Base-by-base conservation (phyloP, 2,888 invertebrate genomes). In the Drosophila cognata region DNA sequence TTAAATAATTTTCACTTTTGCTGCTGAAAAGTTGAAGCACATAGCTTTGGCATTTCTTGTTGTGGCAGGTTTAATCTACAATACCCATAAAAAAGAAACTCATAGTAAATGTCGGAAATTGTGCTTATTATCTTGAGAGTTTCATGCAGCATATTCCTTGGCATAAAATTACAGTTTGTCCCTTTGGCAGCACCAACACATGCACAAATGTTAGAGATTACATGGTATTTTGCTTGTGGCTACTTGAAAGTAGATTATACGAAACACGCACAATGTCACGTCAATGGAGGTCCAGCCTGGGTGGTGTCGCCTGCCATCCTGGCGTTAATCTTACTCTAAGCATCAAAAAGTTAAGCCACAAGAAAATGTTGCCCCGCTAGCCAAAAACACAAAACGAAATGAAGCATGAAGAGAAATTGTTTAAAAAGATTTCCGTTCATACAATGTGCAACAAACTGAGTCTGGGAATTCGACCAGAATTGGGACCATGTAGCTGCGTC, bases 161-260 rank as follows among this genome's bases (percentile, higher is more conserved):
- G 88, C 86, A 87, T 87, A 87, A 88, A 84, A 88, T 87, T 87
- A 86, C 84, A 82, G 82, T 84, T 86, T 80, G 74, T 75, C 75
- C 80, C 77, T 63, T 61, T 66, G 60, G 60, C 58, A 79, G 71
- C 60, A 70, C 41, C 68, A 41, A 56, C 38, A 53, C 13, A 35
- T 52, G 35, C 67, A 71, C 61, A 53, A 56, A 71, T 66, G 69
- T 56, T 33, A 33, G 48, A 74, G 82, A 85, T 88, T 85, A 79
- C 73, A 79, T 55, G 77, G 72, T 86, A 84, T 87, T 84, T 87
- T 84, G 87, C 87, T 86, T 87, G 86, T 88, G 86, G 86, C 86
- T 84, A 84, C 86, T 87, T 73, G 71, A 74, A 82, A 86, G 88
- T 78, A 81, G 87, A 87, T 88, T 88, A 88, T 61, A 74, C 68